These are phyloP conservation scores for Calliphora vomitoria DNA, from an alignment of 2,888 invertebrate genomes.

Conservation along the genomic window DNA sequence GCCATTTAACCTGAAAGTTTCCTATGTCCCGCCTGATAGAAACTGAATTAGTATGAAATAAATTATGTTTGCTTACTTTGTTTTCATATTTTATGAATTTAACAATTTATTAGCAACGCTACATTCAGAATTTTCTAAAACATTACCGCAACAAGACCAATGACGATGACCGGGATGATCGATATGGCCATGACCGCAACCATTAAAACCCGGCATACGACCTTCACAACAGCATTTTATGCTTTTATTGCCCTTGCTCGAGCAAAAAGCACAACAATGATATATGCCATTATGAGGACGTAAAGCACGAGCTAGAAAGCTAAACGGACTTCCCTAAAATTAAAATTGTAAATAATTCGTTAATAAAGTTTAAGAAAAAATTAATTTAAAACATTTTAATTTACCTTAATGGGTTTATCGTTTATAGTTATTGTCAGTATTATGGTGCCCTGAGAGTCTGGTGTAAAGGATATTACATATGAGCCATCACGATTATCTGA, in stretches of 20 bases:
- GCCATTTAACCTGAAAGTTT: too few relatives aligned
- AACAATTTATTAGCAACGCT: slow-evolving; percentile 84
- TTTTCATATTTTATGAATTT: slow-evolving; percentile 74
- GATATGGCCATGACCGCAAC: slow-evolving; percentile 92
- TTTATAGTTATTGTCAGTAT: slow-evolving; percentile 87
- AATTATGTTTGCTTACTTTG: background rate
- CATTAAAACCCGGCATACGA: slow-evolving; percentile 90
- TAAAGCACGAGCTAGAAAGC: slow-evolving; percentile 87
- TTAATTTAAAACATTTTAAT: background rate
- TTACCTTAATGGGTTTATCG: slow-evolving; percentile 88
- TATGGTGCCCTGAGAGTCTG: slow-evolving; percentile 88
- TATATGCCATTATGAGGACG: slow-evolving; percentile 89
- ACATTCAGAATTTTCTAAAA: slow-evolving; percentile 88
- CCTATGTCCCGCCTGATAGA: too few relatives aligned
- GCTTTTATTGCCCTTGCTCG: slow-evolving; percentile 90
- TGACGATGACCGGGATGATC: slow-evolving; percentile 92
- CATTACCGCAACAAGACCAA: slow-evolving; percentile 93
- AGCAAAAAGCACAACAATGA: slow-evolving; percentile 93
- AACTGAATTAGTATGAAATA: background rate
- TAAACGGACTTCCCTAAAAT: slow-evolving; percentile 88
- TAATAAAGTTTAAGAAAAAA: slow-evolving; percentile 62
- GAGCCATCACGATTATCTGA: slow-evolving; percentile 88
- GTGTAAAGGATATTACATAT: slow-evolving; percentile 87
- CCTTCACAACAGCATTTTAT: slow-evolving; percentile 90
- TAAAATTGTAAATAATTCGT: background rate